Evolutionary conservation across 2,888 invertebrate genomes (phyloP).

Genomic region (Dermolepida albohirtum): DNA sequence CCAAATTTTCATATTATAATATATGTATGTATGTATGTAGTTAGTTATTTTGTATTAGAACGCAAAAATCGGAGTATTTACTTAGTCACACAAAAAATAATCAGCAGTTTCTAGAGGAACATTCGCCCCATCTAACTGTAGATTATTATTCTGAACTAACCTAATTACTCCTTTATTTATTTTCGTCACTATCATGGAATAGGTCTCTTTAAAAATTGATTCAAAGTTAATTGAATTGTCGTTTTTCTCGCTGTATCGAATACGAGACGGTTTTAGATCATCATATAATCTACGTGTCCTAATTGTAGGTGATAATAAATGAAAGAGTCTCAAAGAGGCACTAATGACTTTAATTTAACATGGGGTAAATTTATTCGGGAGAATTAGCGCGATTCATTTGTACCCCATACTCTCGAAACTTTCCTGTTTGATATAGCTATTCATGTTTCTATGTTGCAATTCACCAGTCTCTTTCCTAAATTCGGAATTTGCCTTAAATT

Average conservation of each 20-base stretch:
- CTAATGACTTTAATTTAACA: constrained; percentile 39
- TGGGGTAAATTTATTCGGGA: constrained; percentile 23
- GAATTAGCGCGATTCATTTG: constrained; percentile 42
- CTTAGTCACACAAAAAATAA: too few species aligned
- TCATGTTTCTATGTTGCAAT: not conserved
- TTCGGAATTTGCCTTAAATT: not conserved
- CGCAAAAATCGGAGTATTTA: too few species aligned
- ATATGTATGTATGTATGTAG: too few species aligned
- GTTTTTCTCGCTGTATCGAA: constrained; percentile 6
- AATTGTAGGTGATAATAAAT: constrained; percentile 44
- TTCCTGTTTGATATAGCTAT: constrained; percentile 3
- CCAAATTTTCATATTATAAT: too few species aligned
- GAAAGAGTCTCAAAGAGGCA: constrained; percentile 39
- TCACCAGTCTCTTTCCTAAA: constrained; percentile 2
- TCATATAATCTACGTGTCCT: constrained; percentile 29
- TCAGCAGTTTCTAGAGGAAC: too few species aligned
- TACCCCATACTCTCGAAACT: not conserved
- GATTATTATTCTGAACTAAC: too few species aligned
- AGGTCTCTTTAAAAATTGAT: constrained; percentile 10
- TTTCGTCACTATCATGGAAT: not conserved
- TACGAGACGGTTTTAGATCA: constrained; percentile 11
- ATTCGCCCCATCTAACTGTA: too few species aligned
- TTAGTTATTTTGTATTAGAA: too few species aligned
- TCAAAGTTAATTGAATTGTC: constrained; percentile 30
- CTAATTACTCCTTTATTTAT: too few species aligned